Evolutionary conservation across 2,797 vertebrate species (phyloP).

Genomic region (Limosa lapponica): DNA sequence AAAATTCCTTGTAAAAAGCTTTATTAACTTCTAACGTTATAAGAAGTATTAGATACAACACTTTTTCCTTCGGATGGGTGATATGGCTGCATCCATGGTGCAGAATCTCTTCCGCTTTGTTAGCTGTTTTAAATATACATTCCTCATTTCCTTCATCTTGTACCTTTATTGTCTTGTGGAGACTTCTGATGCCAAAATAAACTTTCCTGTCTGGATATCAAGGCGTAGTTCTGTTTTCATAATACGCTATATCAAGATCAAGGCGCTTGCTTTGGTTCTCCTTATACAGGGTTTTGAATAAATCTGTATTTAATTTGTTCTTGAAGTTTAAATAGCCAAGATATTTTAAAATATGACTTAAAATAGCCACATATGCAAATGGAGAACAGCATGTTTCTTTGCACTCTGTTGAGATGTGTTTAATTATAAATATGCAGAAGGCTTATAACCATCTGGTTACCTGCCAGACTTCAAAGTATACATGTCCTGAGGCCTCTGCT

Average conservation of each 20-base stretch:
- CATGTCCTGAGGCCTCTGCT: conserved; percentile 1
- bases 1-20: neutral
- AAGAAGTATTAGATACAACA: neutral
- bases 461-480: neutral
- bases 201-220: conserved; percentile 56
- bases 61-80: neutral
- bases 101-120: neutral
- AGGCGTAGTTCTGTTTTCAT: conserved; percentile 11
- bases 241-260: conserved; percentile 20
- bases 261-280: conserved; percentile 16
- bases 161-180: conserved; percentile 14
- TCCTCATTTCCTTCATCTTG: conserved; percentile 50
- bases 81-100: neutral
- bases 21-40: neutral
- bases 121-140: conserved; percentile 8
- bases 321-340: conserved; percentile 38
- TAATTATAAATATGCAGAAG: conserved; percentile 32
- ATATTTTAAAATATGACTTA: conserved; percentile 19
- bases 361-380: conserved; percentile 11
- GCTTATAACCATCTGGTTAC: conserved; percentile 40
- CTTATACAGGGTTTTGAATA: conserved; percentile 11
- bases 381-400: conserved; percentile 25
- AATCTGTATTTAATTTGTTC: conserved; percentile 60
- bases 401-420: conserved; percentile 12
- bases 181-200: conserved; percentile 29